phyloP scores from a whole-genome alignment of 2,797 vertebrate species.

The Lagocephalus sceleratus region DNA sequence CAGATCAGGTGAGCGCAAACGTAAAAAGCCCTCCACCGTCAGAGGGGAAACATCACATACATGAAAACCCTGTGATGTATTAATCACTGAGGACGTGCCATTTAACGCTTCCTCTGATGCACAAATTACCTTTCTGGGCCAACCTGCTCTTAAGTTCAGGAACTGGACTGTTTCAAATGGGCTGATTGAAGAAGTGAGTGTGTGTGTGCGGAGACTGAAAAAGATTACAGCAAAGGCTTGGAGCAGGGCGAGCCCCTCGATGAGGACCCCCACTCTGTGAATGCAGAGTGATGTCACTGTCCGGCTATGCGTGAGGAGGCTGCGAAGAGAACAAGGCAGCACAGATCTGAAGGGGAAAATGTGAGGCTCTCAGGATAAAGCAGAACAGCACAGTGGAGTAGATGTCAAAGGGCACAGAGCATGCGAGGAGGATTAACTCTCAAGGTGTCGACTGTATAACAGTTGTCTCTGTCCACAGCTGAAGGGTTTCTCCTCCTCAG shows the following conservation, averaged over 20 bases:
- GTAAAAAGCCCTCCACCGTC: background rate
- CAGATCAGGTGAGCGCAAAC: slow-evolving; percentile 77
- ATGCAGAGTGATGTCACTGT: slow-evolving; percentile 56
- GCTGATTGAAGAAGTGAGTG: slow-evolving; percentile 38
- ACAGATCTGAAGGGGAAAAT: slow-evolving; percentile 33
- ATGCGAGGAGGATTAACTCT: slow-evolving; percentile 11
- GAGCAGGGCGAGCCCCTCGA: slow-evolving; percentile 40
- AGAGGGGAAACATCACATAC: background rate
- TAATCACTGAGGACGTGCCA: no score
- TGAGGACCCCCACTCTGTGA: slow-evolving; percentile 34
- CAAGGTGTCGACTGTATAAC: slow-evolving; percentile 3
- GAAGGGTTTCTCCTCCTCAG: slow-evolving; percentile 1
- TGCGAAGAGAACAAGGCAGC: slow-evolving; percentile 31
- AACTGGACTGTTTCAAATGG: slow-evolving; percentile 38
- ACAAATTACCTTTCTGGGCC: slow-evolving; percentile 9
- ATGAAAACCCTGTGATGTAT: background rate
- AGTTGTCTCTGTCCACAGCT: slow-evolving; percentile 19
- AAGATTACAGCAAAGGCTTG: slow-evolving; percentile 15
- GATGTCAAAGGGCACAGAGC: slow-evolving; percentile 25
- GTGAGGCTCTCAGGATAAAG: slow-evolving; percentile 8
- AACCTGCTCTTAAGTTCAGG: slow-evolving; percentile 19
- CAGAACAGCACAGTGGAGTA: slow-evolving; percentile 19
- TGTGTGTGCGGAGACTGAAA: slow-evolving; percentile 3
- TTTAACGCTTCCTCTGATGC: background rate
- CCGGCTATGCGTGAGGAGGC: slow-evolving; percentile 33